Base-by-base conservation (phyloP, 1,140 invertebrate species). In the Copidosoma floridanum region DNA sequence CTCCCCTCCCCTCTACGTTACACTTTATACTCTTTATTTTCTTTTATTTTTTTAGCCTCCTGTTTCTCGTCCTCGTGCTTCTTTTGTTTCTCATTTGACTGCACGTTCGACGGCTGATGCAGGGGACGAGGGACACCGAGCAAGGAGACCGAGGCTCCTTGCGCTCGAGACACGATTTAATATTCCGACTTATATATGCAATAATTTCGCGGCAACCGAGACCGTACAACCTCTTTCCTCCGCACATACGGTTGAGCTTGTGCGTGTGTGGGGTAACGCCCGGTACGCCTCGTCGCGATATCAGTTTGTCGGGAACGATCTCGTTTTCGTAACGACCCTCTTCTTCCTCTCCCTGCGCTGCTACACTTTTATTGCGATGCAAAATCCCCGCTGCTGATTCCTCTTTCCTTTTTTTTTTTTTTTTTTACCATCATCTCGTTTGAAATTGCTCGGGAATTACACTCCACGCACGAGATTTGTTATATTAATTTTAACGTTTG, bases 151-250 rank as follows among this genome's bases (percentile, higher is more conserved):
- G 69, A 60, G 69, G 68, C 74, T 72, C 76, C 77, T 18, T 46
- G 68, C 66, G n/a, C n/a, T n/a, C n/a, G n/a, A n/a, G 65, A 48
- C 69, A 64, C 75, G 71, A 73, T 80, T 78, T 80, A 78, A 79
- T 80, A 79, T 79, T 80, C 76, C 78, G 71, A 78, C 75, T 79
- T 61, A 78, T 61, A 78, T 79, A 78, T 77, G 78, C 76, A 78
- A 78, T 78, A 80, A 80, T 79, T 78, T 76, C 71, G 70, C 69
- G 68, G 69, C 68, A n/a, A n/a, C n/a, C n/a, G 71, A 70, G 70
- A 72, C 67, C 74, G 41, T 54, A 72, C 74, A 76, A 74, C 71
- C 64, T 70, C 64, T 61, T 65, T 63, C 68, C 68, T 59, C 65
- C 55, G 62, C 64, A 64, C 55, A n/a, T n/a, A n/a, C n/a, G n/a